Percentiles rank a stretch among this genome's conserved stretches.
These are phyloP conservation scores for Tetragnatha versicolor DNA, from an alignment of 1,140 invertebrate genomes.

Conservation along the genomic window DNA sequence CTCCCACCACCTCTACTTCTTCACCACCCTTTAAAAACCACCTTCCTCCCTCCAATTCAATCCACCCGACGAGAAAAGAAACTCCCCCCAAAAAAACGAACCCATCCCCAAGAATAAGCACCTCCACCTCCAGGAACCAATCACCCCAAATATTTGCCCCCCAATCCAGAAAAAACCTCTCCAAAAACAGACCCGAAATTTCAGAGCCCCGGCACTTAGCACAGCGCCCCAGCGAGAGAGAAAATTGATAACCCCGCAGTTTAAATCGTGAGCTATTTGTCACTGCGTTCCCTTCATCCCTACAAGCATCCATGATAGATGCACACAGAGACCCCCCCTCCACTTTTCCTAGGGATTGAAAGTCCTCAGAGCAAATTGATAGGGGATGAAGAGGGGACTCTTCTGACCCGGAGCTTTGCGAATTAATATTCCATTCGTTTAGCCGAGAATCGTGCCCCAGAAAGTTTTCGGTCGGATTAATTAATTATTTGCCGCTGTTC, in stretches of 20 bases:
- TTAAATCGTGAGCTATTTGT: slow-evolving; percentile 44
- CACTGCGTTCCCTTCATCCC: background rate
- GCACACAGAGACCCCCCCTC: slow-evolving; percentile 17
- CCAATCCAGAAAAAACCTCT: too few species aligned
- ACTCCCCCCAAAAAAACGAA: too few species aligned
- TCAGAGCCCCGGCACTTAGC: background rate
- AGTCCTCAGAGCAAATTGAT: background rate
- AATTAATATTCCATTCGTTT: slow-evolving; percentile 42
- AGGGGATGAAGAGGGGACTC: background rate
- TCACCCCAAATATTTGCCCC: too few species aligned
- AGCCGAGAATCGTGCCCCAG: too few species aligned
- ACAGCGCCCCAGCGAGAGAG: background rate
- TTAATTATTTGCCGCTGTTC: too few species aligned
- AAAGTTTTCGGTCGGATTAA: too few species aligned
- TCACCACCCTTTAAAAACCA: too few species aligned
- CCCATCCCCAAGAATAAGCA: too few species aligned
- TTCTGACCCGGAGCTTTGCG: background rate
- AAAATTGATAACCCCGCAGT: slow-evolving; percentile 31
- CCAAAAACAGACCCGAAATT: background rate
- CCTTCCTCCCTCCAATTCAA: too few species aligned
- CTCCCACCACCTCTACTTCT: too few species aligned
- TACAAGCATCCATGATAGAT: slow-evolving; percentile 5
- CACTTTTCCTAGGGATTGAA: background rate
- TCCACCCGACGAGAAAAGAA: too few species aligned
- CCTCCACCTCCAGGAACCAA: too few species aligned